phyloP scores from a whole-genome alignment of 2,797 vertebrate genomes.

The Euthynnus affinis region DNA sequence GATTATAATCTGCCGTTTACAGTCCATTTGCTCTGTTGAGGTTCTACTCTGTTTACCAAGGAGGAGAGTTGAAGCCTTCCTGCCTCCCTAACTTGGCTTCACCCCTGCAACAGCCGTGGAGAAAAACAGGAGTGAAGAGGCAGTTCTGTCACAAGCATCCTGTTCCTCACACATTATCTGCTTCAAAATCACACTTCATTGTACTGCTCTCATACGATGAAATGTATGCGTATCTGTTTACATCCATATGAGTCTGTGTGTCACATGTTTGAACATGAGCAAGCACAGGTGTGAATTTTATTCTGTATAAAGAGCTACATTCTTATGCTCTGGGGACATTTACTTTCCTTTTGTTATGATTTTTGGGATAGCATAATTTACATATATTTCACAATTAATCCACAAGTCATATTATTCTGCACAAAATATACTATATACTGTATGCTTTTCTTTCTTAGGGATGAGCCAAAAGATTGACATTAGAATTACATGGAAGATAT shows the following conservation, averaged over 20 bases:
- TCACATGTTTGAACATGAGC: slow-evolving; percentile 39
- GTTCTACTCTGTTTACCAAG: slow-evolving; percentile 48
- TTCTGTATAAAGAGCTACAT: neutral
- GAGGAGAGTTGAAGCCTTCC: slow-evolving; percentile 48
- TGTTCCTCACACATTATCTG: slow-evolving; percentile 82
- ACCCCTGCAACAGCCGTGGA: slow-evolving; percentile 74
- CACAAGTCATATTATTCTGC: slow-evolving; percentile 14
- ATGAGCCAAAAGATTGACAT: slow-evolving; percentile 30
- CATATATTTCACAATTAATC: neutral
- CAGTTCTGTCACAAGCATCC: slow-evolving; percentile 74
- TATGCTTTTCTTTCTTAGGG: slow-evolving; percentile 14
- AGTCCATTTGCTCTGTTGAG: slow-evolving; percentile 17
- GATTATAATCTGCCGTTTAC: slow-evolving; percentile 31
- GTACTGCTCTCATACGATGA: slow-evolving; percentile 53
- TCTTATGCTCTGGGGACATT: neutral
- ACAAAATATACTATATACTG: slow-evolving; percentile 3
- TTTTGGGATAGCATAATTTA: neutral
- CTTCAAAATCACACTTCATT: slow-evolving; percentile 73
- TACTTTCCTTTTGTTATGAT: slow-evolving; percentile 5
- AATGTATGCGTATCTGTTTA: slow-evolving; percentile 55
- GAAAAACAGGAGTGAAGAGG: slow-evolving; percentile 74
- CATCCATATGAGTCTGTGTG: slow-evolving; percentile 24
- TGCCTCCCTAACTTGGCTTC: slow-evolving; percentile 70
- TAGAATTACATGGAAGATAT: slow-evolving; percentile 19
- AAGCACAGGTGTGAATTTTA: slow-evolving; percentile 21